Conservation (phyloP, 1,140 invertebrate species). For the Drosophila paulistorum region DNA sequence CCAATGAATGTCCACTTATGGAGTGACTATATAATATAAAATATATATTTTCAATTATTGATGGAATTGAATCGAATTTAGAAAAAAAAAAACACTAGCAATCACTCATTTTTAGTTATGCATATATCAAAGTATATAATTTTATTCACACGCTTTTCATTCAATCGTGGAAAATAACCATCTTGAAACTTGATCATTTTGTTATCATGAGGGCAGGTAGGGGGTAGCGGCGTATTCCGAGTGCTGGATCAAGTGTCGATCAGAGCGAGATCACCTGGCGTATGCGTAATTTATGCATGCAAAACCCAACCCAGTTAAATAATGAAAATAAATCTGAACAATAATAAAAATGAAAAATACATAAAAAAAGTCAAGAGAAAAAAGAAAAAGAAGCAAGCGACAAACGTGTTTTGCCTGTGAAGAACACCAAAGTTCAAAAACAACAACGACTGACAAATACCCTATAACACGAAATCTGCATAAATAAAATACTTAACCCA, state of each 20-base stretch:
- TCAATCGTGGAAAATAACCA: constrained; percentile 34
- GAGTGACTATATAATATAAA: neutral
- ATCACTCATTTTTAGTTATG: constrained; percentile 12
- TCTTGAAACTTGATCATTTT: constrained; percentile 15
- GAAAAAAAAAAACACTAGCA: constrained; percentile 12
- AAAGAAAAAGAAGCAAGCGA: constrained; percentile 30
- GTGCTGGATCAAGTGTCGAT: neutral
- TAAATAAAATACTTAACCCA: no score
- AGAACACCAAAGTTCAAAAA: constrained; percentile 19
- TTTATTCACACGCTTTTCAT: constrained; percentile 43
- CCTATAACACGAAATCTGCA: neutral
- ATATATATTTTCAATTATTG: neutral
- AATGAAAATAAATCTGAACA: constrained; percentile 18
- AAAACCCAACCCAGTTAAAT: constrained; percentile 42
- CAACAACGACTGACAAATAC: neutral
- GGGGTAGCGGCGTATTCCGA: neutral
- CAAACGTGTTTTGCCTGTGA: constrained; percentile 44
- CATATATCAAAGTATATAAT: constrained; percentile 22
- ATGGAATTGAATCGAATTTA: neutral
- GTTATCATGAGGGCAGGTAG: neutral
- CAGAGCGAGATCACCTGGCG: constrained; percentile 13
- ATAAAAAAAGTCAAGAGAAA: constrained; percentile 37
- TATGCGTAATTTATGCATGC: constrained; percentile 46
- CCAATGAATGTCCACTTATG: neutral
- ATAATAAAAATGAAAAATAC: constrained; percentile 22